phyloP scores from a whole-genome alignment of 2,797 vertebrate genomes.

The Brachyalestes nurse region DNA sequence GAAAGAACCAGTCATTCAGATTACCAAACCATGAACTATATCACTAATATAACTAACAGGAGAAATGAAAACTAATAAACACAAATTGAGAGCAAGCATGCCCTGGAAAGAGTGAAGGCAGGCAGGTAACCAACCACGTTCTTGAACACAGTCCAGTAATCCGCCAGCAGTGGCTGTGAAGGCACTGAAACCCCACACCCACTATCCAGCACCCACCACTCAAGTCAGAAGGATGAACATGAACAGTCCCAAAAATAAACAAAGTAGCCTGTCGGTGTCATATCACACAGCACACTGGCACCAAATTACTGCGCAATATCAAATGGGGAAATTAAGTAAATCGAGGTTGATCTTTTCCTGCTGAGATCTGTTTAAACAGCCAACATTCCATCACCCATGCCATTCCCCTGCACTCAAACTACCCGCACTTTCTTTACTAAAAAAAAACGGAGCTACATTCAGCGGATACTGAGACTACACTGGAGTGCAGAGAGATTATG shows the following conservation, averaged over 20 bases:
- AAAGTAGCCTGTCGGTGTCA: not conserved
- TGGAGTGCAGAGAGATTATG: constrained; percentile 3
- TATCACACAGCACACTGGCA: not conserved
- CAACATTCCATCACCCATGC: constrained; percentile 4
- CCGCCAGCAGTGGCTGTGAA: not conserved
- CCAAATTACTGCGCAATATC: not conserved
- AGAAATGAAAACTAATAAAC: too few relatives aligned
- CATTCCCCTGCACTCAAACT: not conserved
- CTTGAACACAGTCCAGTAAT: constrained; percentile 5
- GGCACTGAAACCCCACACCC: constrained; percentile 2
- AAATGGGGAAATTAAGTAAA: not conserved
- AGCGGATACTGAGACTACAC: not conserved
- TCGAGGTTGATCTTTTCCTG: not conserved
- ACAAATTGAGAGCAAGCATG: not conserved
- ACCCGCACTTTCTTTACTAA: not conserved
- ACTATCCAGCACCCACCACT: not conserved
- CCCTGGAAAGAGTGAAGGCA: not conserved
- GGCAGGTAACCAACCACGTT: not conserved
- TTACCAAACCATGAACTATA: not conserved
- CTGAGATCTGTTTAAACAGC: not conserved
- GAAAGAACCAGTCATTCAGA: not conserved
- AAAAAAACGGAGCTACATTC: not conserved
- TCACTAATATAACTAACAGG: too few relatives aligned
- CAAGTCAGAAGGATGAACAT: constrained; percentile 13
- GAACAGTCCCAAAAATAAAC: constrained; percentile 10